These are phyloP conservation scores for Argyresthia goedartella DNA, from an alignment of 2,888 invertebrate species.

Conservation along the genomic window DNA sequence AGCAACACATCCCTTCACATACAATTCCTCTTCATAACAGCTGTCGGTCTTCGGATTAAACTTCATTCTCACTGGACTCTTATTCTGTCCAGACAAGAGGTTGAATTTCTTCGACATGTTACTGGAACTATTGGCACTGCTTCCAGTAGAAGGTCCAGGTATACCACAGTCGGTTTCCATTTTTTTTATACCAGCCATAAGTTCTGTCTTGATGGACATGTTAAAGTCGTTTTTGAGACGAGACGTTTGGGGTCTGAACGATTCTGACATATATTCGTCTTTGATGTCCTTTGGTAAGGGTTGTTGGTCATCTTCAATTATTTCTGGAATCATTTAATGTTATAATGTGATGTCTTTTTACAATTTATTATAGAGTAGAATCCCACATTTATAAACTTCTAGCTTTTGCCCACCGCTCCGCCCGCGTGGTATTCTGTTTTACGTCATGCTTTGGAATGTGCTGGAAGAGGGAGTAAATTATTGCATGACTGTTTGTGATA, in stretches of 20 bases:
- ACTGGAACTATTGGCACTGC: conserved; percentile 57
- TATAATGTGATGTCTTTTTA: no score
- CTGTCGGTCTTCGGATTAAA: conserved; percentile 52
- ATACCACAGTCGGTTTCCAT: conserved; percentile 29
- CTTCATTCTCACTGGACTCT: conserved; percentile 24
- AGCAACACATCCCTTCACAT: conserved; percentile 86
- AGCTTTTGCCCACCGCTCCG: no score
- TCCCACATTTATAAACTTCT: no score
- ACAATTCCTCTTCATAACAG: conserved; percentile 87
- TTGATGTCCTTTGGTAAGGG: conserved; percentile 37
- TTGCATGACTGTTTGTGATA: no score
- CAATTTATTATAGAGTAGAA: no score
- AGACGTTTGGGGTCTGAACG: conserved; percentile 43
- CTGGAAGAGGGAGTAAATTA: no score
- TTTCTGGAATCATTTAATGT: conserved; percentile 25
- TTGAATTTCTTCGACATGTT: conserved; percentile 61
- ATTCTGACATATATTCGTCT: conserved; percentile 44
- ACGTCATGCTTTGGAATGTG: no score
- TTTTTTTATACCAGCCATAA: conserved; percentile 34
- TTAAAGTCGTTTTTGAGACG: conserved; percentile 58
- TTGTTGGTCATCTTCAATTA: conserved; percentile 31
- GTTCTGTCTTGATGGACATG: conserved; percentile 54
- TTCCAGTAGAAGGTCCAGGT: conserved; percentile 17
- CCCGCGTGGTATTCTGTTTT: no score
- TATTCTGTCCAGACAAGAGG: conserved; percentile 26